A percentile compares a stretch with the other conserved stretches of the same genome.
These are phyloP conservation scores for Latrodectus elegans DNA, from an alignment of 2,888 invertebrate species.

Conservation along the genomic window DNA sequence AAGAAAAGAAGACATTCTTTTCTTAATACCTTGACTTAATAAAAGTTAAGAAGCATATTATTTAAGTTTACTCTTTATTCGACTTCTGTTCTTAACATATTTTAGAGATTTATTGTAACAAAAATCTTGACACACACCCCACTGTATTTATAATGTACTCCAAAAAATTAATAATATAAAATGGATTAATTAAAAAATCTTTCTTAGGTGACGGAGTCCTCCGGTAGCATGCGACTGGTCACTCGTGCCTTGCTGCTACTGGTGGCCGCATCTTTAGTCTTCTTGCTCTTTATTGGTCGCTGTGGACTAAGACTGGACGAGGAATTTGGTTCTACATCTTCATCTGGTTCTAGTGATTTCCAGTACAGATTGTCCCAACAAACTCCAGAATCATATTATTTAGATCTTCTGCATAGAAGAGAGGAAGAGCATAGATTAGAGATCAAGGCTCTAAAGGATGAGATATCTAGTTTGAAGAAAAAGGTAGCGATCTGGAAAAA, in stretches of 20 bases:
- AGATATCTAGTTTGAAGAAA: conserved; percentile 64
- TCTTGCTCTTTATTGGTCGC: conserved; percentile 52
- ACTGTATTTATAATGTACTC: too few relatives aligned
- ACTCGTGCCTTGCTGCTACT: conserved; percentile 60
- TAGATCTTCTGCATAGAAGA: conserved; percentile 59
- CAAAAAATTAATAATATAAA: too few relatives aligned
- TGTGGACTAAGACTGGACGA: conserved; percentile 50
- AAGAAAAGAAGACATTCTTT: too few relatives aligned
- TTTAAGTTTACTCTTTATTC: too few relatives aligned
- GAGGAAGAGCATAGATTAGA: conserved; percentile 55
- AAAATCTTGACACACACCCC: too few relatives aligned
- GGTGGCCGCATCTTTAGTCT: conserved; percentile 37
- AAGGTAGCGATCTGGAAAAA: conserved; percentile 51
- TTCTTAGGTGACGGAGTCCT: conserved; percentile 15
- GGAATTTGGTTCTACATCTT: conserved; percentile 7
- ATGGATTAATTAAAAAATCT: too few relatives aligned
- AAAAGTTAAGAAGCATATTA: too few relatives aligned
- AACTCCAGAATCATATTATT: conserved; percentile 61
- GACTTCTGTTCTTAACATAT: too few relatives aligned
- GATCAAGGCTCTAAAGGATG: conserved; percentile 52
- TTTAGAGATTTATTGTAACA: too few relatives aligned
- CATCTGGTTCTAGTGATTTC: background rate
- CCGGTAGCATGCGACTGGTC: conserved; percentile 59
- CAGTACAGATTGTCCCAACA: background rate
- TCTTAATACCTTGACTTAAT: too few relatives aligned